These are phyloP conservation scores for Hyperoplus immaculatus DNA, from an alignment of 2,797 vertebrate genomes.

Conservation along the genomic window DNA sequence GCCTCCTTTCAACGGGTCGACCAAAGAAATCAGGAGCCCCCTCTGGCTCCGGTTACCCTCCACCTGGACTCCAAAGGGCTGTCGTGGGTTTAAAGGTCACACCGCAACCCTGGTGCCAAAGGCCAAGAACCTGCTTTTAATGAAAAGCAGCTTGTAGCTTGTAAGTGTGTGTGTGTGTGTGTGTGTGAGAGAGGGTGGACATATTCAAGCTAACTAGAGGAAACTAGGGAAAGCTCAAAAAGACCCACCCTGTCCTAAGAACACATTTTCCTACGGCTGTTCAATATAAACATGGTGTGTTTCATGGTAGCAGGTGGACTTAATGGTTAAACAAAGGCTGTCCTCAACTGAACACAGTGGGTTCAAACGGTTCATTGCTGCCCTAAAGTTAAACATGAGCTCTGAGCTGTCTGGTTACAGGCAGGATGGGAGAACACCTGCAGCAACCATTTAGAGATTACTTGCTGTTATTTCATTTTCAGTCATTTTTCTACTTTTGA, in stretches of 20 bases:
- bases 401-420: neutral
- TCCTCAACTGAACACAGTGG: neutral
- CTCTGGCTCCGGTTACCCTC: slow-evolving; percentile 58
- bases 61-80: slow-evolving; percentile 58
- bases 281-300: slow-evolving; percentile 21
- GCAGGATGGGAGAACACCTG: neutral
- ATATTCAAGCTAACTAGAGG: slow-evolving; percentile 8
- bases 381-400: slow-evolving; percentile 10
- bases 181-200: slow-evolving; percentile 7
- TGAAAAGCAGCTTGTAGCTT: slow-evolving; percentile 74
- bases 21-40: slow-evolving; percentile 39
- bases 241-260: slow-evolving; percentile 6
- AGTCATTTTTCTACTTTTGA: too few species aligned
- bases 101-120: slow-evolving; percentile 61
- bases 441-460: neutral
- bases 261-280: slow-evolving; percentile 18
- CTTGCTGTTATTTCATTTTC: neutral
- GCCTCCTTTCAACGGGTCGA: slow-evolving; percentile 48
- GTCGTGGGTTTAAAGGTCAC: slow-evolving; percentile 73
- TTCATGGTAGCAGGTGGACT: slow-evolving; percentile 19
- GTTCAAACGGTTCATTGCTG: slow-evolving; percentile 33
- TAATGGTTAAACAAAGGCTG: slow-evolving; percentile 18
- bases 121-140: slow-evolving; percentile 70
- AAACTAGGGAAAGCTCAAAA: slow-evolving; percentile 35
- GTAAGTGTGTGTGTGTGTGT: slow-evolving; percentile 54